A percentile compares a stretch with the other conserved stretches of the same genome.
phyloP scores from a whole-genome alignment of 2,797 vertebrate genomes.

The Hemibagrus guttatus region DNA sequence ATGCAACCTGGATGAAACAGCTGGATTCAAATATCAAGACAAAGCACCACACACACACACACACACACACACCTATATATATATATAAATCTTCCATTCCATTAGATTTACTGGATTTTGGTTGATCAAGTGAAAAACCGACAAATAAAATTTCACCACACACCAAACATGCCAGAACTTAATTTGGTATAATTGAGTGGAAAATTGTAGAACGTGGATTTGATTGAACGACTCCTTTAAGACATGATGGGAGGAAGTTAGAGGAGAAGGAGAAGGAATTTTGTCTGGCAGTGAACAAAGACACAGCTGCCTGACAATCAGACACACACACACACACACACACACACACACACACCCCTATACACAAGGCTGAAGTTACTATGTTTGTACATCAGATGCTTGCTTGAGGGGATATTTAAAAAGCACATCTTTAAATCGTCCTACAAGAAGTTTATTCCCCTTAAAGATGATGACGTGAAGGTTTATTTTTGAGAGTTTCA shows the following conservation, averaged over 20 bases:
- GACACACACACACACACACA: conserved; percentile 6
- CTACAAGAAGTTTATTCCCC: neutral
- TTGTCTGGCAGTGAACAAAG: neutral
- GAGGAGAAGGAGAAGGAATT: neutral
- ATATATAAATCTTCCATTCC: too few relatives aligned
- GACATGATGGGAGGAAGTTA: neutral
- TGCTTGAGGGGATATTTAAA: neutral
- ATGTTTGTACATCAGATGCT: neutral
- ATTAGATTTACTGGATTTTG: too few relatives aligned
- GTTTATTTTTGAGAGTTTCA: conserved; percentile 7
- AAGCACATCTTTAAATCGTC: neutral
- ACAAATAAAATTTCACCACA: too few relatives aligned
- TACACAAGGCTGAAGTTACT: neutral
- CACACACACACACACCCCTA: neutral
- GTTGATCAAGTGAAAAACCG: too few relatives aligned
- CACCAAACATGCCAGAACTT: neutral
- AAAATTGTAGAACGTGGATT: neutral
- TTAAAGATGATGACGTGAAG: neutral
- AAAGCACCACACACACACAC: neutral
- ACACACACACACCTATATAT: conserved; percentile 1
- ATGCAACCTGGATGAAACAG: neutral
- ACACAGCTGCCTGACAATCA: neutral
- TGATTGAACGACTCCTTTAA: neutral
- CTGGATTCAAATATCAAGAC: neutral
- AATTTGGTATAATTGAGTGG: neutral